Base-by-base conservation (phyloP, 2,113 vertebrate genomes). In the Pogonocichla stellata region DNA sequence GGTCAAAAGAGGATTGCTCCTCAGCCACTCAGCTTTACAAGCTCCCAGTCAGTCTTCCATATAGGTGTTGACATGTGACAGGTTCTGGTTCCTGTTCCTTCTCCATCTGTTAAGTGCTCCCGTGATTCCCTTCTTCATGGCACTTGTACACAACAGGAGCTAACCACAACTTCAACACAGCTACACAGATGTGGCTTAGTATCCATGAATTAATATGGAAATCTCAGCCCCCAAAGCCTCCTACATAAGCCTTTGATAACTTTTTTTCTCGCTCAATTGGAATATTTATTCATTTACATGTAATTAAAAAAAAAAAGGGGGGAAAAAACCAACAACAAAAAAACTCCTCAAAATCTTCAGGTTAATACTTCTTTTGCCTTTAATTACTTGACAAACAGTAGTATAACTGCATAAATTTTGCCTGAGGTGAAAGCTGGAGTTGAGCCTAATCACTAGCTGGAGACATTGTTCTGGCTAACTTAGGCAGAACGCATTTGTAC, bases 401-500 rank as follows among this genome's bases (percentile, higher is more conserved):
- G 87, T 86, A 92, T 78, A 97, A 80, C 86, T 97, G 86, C 92
- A 97, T 97, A 97, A 95, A 97, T 97, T 97, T 94, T 97, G 97
- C 96, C 96, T 88, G 84, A 97, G 94, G 96, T 98, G 93, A 96
- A 97, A 96, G 81, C 36, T 98, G 97, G 97, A 98, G 85, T 86
- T 66, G 34, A 96, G 96, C 97, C 96, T 98, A 98, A 97, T 97
- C 95, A 95, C 93, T 97, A 97, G 95, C 94, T 96, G 93, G 95
- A 98, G 95, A 96, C 95, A 97, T 97, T 98, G 97, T 97, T 97
- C 97, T 92, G 94, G 97, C 95, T 97, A 98, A 98, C 87, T 93
- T 98, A 97, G 97, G 97, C 97, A 97, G 97, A 98, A 98, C 92
- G 58, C 83, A 97, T 97, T 97, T 95, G 95, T 97, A 95, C 96